A percentile compares a stretch with the other conserved stretches of the same genome.
Evolutionary conservation across 2,888 invertebrate species (phyloP).

Genomic region (Meta bourneti): DNA sequence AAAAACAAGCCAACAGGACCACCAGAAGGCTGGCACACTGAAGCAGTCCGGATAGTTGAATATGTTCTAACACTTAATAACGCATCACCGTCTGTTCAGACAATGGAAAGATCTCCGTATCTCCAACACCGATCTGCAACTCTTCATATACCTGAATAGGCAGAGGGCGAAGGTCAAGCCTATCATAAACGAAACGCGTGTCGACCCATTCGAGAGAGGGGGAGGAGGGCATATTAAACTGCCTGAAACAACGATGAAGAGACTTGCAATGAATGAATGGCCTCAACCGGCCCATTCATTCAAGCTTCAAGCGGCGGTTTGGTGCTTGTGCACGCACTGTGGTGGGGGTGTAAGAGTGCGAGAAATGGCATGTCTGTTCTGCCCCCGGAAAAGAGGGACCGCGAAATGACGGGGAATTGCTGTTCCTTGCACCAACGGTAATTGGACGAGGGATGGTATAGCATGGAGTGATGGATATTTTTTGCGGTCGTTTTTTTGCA

Average conservation of each 20-base stretch:
- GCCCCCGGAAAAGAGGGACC: neutral
- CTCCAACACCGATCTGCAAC: conserved; percentile 24
- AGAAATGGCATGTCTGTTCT: conserved; percentile 1
- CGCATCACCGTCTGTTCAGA: conserved; percentile 25
- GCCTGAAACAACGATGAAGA: too few species aligned
- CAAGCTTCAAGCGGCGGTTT: neutral
- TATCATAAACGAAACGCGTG: conserved; percentile 73
- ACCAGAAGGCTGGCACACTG: neutral
- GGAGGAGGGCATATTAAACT: neutral
- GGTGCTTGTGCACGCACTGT: conserved; percentile 28
- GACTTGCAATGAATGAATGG: conserved; percentile 18
- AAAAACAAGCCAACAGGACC: neutral
- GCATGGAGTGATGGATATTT: neutral
- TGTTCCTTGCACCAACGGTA: conserved; percentile 23
- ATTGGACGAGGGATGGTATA: conserved; percentile 29
- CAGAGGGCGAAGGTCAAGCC: conserved; percentile 67
- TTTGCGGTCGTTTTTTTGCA: neutral
- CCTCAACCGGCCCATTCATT: conserved; percentile 48
- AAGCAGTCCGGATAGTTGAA: neutral
- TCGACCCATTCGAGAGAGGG: conserved; percentile 31
- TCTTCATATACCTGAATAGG: conserved; percentile 43
- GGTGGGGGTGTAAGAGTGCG: conserved; percentile 17
- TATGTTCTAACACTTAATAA: conserved; percentile 64
- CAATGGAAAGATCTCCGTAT: conserved; percentile 43
- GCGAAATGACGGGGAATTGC: conserved; percentile 52